These are phyloP conservation scores for Drosophila gaucha DNA, from an alignment of 2,888 invertebrate genomes.

Conservation along the genomic window DNA sequence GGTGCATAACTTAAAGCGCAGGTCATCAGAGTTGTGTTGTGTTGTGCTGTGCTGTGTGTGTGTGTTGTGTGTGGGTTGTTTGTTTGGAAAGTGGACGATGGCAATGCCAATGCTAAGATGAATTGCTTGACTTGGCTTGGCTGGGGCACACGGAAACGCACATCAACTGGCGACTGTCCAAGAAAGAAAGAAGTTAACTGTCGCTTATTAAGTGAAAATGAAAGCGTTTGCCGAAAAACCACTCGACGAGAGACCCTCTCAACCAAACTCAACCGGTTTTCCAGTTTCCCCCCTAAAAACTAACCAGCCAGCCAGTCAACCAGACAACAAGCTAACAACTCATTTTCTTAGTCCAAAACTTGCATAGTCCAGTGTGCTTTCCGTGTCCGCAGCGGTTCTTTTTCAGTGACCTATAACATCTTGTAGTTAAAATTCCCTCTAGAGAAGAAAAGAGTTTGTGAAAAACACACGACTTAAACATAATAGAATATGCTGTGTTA, in stretches of 20 bases:
- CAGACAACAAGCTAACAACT: constrained; percentile 21
- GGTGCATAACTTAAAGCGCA: constrained; percentile 74
- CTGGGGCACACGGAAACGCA: constrained; percentile 73
- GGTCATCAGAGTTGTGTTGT: constrained; percentile 58
- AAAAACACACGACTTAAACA: neutral
- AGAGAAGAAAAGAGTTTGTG: neutral
- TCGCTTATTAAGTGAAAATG: constrained; percentile 78
- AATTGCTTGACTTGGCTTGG: constrained; percentile 38
- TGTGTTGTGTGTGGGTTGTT: constrained; percentile 62
- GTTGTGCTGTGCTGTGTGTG: neutral
- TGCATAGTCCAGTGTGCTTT: constrained; percentile 3
- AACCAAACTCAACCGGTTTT: constrained; percentile 62
- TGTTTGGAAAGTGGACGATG: constrained; percentile 72
- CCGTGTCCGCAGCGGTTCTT: constrained; percentile 9
- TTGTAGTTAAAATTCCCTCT: constrained; percentile 1
- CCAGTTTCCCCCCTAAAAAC: constrained; percentile 45
- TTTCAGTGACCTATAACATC: constrained; percentile 13
- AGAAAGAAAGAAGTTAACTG: constrained; percentile 75
- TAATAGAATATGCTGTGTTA: neutral
- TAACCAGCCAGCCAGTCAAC: constrained; percentile 16
- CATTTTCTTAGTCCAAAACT: constrained; percentile 51
- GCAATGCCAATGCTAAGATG: constrained; percentile 65
- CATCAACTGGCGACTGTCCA: constrained; percentile 60
- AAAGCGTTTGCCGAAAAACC: constrained; percentile 76
- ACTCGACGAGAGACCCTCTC: constrained; percentile 48